phyloP scores from a whole-genome alignment of 1,140 invertebrate genomes.

The Sitobion miscanthi region DNA sequence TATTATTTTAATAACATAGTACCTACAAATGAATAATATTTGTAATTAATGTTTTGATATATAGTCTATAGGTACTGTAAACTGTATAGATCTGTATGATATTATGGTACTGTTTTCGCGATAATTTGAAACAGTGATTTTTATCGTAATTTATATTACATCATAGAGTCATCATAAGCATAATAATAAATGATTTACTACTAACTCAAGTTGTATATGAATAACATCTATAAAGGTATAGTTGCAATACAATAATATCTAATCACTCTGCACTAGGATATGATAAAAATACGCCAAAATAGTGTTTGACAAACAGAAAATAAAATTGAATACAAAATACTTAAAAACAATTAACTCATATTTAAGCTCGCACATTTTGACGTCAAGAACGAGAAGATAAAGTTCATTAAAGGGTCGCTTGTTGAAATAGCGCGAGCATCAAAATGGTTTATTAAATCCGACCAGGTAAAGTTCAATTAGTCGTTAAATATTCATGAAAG shows the following conservation, averaged over 20 bases:
- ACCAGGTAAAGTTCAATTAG: constrained; percentile 56
- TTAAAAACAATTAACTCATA: constrained; percentile 38
- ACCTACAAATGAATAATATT: neutral
- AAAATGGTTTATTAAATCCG: constrained; percentile 56
- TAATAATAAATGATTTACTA: too few species aligned
- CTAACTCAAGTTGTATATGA: neutral
- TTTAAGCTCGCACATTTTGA: neutral
- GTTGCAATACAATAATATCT: neutral
- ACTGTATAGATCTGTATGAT: neutral
- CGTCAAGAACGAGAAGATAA: constrained; percentile 1
- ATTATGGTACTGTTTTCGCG: too few species aligned
- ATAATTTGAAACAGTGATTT: neutral
- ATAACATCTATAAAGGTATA: neutral
- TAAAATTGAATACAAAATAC: neutral
- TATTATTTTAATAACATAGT: neutral
- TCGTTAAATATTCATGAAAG: constrained; percentile 56
- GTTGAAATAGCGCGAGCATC: constrained; percentile 35
- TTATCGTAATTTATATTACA: neutral
- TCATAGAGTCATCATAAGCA: too few species aligned
- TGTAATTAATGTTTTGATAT: neutral
- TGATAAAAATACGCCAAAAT: neutral
- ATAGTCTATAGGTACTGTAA: neutral
- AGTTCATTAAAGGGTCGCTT: constrained; percentile 54
- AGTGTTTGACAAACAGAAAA: neutral
- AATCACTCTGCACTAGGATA: neutral